Conservation (phyloP, 1,140 invertebrate genomes). For the Pseudomyrmex pallidus region DNA sequence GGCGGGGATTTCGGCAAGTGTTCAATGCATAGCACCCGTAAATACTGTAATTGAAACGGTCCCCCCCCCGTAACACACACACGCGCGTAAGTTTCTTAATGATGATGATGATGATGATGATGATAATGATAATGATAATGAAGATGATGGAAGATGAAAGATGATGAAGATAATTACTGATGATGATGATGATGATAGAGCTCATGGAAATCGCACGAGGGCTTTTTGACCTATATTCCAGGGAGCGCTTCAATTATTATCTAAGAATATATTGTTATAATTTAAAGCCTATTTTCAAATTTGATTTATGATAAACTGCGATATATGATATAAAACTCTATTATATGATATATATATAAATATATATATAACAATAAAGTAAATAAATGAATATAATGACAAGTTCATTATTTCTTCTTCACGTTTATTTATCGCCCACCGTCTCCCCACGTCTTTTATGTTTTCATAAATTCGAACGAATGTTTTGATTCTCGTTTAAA, state of each 20-base stretch:
- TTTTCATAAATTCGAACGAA: not conserved
- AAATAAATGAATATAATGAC: conserved; percentile 78
- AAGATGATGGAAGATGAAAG: not conserved
- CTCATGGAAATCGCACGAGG: conserved; percentile 75
- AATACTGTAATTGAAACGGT: conserved; percentile 77
- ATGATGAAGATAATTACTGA: conserved; percentile 19
- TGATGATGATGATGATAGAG: conserved; percentile 59
- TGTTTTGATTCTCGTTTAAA: not conserved
- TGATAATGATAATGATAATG: conserved; percentile 18
- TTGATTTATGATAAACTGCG: conserved; percentile 82
- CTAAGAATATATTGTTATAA: conserved; percentile 79
- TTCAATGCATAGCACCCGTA: conserved; percentile 77
- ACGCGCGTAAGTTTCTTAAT: conserved; percentile 68
- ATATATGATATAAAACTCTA: conserved; percentile 81
- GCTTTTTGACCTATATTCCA: conserved; percentile 78
- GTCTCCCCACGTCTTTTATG: not conserved
- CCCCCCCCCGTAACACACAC: conserved; percentile 48
- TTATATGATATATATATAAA: conserved; percentile 77
- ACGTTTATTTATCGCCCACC: not conserved
- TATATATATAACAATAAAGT: conserved; percentile 79
- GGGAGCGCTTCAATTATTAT: conserved; percentile 80
- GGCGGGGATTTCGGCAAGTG: conserved; percentile 77
- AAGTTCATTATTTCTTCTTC: conserved; percentile 43
- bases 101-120: not conserved
- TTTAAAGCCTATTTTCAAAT: conserved; percentile 83